These are phyloP conservation scores for Sitophilus oryzae DNA, from an alignment of 1,140 invertebrate species.

Conservation along the genomic window DNA sequence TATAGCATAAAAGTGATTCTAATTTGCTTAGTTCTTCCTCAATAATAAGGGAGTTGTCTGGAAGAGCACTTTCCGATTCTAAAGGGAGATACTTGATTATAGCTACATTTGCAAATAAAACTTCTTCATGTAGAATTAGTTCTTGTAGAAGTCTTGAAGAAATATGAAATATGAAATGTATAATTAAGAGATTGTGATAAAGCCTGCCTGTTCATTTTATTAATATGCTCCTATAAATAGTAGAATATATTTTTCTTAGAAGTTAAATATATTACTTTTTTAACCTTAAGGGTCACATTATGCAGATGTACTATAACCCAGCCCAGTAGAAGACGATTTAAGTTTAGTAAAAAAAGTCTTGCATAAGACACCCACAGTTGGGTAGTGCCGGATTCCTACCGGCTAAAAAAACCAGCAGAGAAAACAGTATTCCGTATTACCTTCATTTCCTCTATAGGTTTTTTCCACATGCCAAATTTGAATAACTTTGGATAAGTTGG, in stretches of 20 bases:
- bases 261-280: neutral
- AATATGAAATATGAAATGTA: conserved; percentile 83
- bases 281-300: conserved; percentile 60
- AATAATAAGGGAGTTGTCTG: conserved; percentile 56
- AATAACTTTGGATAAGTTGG: too few relatives aligned
- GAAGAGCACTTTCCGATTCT: conserved; percentile 55
- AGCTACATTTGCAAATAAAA: conserved; percentile 56
- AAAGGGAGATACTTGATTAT: conserved; percentile 54
- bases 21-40: conserved; percentile 80
- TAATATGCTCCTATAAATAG: conserved; percentile 61
- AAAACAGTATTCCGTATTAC: too few relatives aligned
- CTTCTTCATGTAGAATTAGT: conserved; percentile 69
- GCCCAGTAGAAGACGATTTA: conserved; percentile 69
- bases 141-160: conserved; percentile 78
- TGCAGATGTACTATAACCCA: conserved; percentile 75
- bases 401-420: too few relatives aligned
- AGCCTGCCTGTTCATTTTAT: conserved; percentile 85
- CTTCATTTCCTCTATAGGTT: too few relatives aligned
- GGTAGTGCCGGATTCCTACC: too few relatives aligned
- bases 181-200: conserved; percentile 79
- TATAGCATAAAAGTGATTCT: conserved; percentile 80
- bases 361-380: too few relatives aligned
- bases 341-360: conserved; percentile 68
- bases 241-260: conserved; percentile 2
- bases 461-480: too few relatives aligned